Percentiles rank a stretch among this genome's conserved stretches.
phyloP scores from a whole-genome alignment of 2,113 vertebrate genomes.

The Phyllostomus hastatus region DNA sequence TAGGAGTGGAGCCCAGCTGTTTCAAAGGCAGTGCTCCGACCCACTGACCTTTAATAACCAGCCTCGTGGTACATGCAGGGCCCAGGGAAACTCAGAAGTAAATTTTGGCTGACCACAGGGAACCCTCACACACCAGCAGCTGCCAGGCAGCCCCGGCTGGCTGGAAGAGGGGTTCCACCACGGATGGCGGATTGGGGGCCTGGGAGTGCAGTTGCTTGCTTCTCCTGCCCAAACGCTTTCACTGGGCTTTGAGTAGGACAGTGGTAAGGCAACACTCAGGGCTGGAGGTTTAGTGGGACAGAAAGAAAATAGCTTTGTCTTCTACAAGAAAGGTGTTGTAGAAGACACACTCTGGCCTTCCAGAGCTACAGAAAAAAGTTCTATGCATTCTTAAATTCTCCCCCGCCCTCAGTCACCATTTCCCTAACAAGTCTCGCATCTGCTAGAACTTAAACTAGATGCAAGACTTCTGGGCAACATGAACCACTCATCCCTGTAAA shows the following conservation, averaged over 20 bases:
- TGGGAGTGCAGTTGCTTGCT: background rate
- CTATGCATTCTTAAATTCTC: background rate
- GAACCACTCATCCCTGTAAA: background rate
- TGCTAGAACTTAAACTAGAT: background rate
- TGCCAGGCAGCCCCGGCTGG: background rate
- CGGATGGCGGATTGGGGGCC: background rate
- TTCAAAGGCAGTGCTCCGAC: background rate
- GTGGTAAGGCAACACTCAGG: background rate
- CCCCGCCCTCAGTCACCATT: background rate
- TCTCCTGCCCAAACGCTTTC: background rate
- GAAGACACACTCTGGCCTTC: background rate
- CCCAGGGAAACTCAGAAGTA: background rate
- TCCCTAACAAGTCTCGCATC: background rate
- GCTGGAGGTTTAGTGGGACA: background rate
- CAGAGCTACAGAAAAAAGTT: background rate
- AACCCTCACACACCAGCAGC: background rate
- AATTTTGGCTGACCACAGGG: background rate
- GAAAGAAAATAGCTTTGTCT: background rate
- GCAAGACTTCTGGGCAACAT: background rate
- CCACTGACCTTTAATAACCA: background rate
- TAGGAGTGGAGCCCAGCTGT: background rate
- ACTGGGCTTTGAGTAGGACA: background rate
- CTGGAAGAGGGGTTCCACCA: background rate
- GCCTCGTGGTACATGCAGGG: background rate
- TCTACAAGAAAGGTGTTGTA: background rate